Percentiles rank a stretch among this genome's conserved stretches.
Evolutionary conservation across 2,888 invertebrate species (phyloP).

Genomic region (Oxyteleia sp.): DNA sequence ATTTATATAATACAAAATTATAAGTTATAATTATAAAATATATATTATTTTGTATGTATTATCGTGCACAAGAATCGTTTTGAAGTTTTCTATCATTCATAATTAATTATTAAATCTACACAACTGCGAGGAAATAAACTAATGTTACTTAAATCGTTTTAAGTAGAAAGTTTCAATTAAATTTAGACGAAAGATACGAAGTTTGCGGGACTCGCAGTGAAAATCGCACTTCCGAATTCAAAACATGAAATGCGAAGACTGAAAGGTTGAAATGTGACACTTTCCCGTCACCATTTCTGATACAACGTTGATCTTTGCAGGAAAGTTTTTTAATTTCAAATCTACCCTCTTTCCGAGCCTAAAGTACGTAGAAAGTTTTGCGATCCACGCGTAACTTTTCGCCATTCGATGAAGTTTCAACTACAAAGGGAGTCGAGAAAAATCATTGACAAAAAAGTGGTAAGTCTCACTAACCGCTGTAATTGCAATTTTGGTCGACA

Average conservation of each 20-base stretch:
- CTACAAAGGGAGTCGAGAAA: slow-evolving; percentile 7
- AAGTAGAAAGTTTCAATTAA: neutral
- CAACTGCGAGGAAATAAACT: too few relatives aligned
- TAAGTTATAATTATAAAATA: too few relatives aligned
- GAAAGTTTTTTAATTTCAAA: slow-evolving; percentile 61
- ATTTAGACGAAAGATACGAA: neutral
- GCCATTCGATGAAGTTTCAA: slow-evolving; percentile 16
- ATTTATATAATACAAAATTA: too few relatives aligned
- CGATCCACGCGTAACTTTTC: slow-evolving; percentile 14
- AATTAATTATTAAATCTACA: too few relatives aligned
- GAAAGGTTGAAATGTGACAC: slow-evolving; percentile 23
- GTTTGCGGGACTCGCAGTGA: neutral
- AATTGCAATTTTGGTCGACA: slow-evolving; percentile 1
- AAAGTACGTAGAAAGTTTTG: slow-evolving; percentile 17
- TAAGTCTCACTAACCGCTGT: slow-evolving; percentile 3
- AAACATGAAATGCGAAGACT: slow-evolving; percentile 18
- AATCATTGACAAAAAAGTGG: slow-evolving; percentile 32
- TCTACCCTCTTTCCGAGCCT: slow-evolving; percentile 21
- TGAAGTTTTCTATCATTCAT: too few relatives aligned
- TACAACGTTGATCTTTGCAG: slow-evolving; percentile 12
- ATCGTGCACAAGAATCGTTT: too few relatives aligned
- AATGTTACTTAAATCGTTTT: slow-evolving; percentile 4
- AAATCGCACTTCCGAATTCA: neutral
- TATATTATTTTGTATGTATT: too few relatives aligned
- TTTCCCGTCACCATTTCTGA: slow-evolving; percentile 21